Evolutionary conservation across 1,140 invertebrate genomes (phyloP), one percentile per base, ranked within the genome.

Genomic region (Phocides pigmalion): DNA sequence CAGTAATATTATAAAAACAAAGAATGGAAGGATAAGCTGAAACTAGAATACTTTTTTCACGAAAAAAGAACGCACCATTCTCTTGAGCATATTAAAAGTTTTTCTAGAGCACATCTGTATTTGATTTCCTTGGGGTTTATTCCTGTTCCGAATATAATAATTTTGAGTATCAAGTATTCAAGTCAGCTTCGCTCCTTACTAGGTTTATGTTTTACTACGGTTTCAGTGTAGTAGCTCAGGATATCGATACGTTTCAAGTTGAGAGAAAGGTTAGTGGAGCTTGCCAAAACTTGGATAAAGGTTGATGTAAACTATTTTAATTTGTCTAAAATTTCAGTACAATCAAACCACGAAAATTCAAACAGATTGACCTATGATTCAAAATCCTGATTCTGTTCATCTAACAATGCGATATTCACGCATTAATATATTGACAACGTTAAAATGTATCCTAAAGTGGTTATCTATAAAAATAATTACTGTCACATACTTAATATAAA

Each of bases 61-160:
- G 3, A 5, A 58, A 58, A 53, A 58, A 51, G 35, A 35, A 51
- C 17, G 35, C 22, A 56, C 20, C 37, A 56, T 39, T 4, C 51
- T 44, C 53, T 58, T n/a, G 53, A 44, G 53, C 17, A 58, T 58
- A 58, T 15, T 44, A 44, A 58, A 56, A 56, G 41, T 42, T 58
- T 44, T 58, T 58, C 15, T 17, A 44, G 39, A 44, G 53, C 39
- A 58, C 39, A 58, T 58, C 41, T 44, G 22, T 58, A 58, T 44
- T 58, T 58, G 53, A 58, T 58, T 58, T 58, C 53, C 53, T 58
- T 32, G 14, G 53, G 53, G 53, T 58, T 49, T 16, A 42, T 58
- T 58, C 53, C 20, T 32, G 15, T 58, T 58, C 44, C 39, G 53
- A 58, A 58, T 58, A 58, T 58, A 25, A 58, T 58, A 58, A 58